Percentiles rank a stretch among this genome's conserved stretches.
Evolutionary conservation across 2,888 invertebrate genomes (phyloP).

Genomic region (Resseliella maxima): DNA sequence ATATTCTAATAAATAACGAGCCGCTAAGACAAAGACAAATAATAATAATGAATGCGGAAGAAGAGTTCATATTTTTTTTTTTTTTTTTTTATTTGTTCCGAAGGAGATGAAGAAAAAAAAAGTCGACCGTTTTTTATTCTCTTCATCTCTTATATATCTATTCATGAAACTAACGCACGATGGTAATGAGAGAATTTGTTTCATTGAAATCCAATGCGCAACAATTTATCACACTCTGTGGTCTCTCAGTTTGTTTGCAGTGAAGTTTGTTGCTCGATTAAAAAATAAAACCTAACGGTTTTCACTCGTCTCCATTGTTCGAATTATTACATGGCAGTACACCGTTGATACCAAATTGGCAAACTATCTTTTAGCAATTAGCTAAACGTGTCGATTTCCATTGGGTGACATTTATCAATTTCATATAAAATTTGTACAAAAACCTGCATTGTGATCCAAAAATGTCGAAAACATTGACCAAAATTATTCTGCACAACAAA

Average conservation of each 20-base stretch:
- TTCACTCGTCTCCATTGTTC: neutral
- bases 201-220: neutral
- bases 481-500: neutral
- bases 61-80: neutral
- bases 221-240: conserved; percentile 40
- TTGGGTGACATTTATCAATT: conserved; percentile 37
- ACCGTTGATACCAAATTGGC: conserved; percentile 1
- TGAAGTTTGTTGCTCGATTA: neutral
- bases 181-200: conserved; percentile 20
- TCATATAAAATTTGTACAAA: conserved; percentile 36
- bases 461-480: conserved; percentile 49
- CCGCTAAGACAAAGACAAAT: conserved; percentile 53
- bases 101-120: neutral
- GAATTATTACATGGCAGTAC: neutral
- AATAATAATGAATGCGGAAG: conserved; percentile 48
- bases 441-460: conserved; percentile 44
- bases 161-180: conserved; percentile 26
- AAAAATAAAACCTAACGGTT: neutral
- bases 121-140: neutral
- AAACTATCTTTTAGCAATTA: neutral
- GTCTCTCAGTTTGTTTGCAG: neutral
- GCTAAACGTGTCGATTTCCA: conserved; percentile 48
- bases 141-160: neutral
- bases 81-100: too few relatives aligned
- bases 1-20: conserved; percentile 40